Base-by-base conservation (phyloP, 35 echinoderm and acorn worm species). In the Apostichopus japonicus region DNA sequence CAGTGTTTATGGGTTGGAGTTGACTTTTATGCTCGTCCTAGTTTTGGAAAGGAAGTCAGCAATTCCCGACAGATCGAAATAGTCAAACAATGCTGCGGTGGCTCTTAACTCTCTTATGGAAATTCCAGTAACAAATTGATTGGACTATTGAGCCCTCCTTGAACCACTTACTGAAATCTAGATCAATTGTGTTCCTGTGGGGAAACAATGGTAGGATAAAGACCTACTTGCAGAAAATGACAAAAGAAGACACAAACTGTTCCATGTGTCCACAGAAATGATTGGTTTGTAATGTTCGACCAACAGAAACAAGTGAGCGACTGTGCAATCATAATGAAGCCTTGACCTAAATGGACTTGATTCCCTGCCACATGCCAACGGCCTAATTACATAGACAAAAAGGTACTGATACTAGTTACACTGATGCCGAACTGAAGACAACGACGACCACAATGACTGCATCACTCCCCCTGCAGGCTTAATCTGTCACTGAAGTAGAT, bases 121-220 rank as follows among this genome's bases (percentile, higher is more conserved):
- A 84, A 84, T 51, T 84, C 56, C 54, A 84, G 81, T 84, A 84
- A 84, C 81, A 84, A 84, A 84, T 84, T 84, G 81, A 84, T 84
- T 84, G 81, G 81, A 84, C 81, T 84, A 84, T 84, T 84, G 81
- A 84, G 81, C 81, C 81, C 81, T 84, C 81, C 81, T 84, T 84
- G 81, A 84, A 84, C 81, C 81, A 84, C 81, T 84, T 84, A 55
- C 56, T 6, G 57, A 84, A 84, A 84, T 84, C 81, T 84, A 84
- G 81, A 84, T 54, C 81, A 84, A 84, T 84, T 84, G 81, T 84
- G 81, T 53, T 84, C 81, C 81, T 84, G 54, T 84, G 81, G 81
- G 71, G 81, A 84, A 59, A 56, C 81, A 84, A 84, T 84, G 54
- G 19, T 54, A 84, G 54, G 80, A 55, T 54, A 84, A 84, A 57